Evolutionary conservation across 2,888 invertebrate genomes (phyloP).

Genomic region (Meliscaeva auricollis): DNA sequence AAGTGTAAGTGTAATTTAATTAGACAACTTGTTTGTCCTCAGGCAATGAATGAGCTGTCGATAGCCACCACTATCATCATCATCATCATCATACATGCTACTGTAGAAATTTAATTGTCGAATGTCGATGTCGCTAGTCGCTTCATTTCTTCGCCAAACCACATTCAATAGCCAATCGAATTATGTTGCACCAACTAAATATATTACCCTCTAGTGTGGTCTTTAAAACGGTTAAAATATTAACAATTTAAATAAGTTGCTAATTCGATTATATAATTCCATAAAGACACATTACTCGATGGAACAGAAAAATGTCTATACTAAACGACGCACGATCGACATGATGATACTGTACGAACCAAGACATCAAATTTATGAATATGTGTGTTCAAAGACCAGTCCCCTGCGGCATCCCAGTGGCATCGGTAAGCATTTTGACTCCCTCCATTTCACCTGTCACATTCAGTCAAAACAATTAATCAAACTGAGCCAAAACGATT

Average conservation of each 20-base stretch:
- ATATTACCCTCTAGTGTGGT: constrained; percentile 40
- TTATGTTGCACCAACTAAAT: constrained; percentile 33
- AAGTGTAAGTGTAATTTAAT: constrained; percentile 72
- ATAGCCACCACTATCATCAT: background rate
- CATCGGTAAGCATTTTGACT: constrained; percentile 21
- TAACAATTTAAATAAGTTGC: constrained; percentile 60
- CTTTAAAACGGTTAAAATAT: constrained; percentile 51
- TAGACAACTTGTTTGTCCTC: constrained; percentile 65
- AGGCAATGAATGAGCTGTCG: constrained; percentile 38
- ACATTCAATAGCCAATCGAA: constrained; percentile 49
- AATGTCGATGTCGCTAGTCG: background rate
- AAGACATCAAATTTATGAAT: constrained; percentile 14
- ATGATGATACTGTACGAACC: constrained; percentile 23
- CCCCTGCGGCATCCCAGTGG: constrained; percentile 54
- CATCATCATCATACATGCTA: constrained; percentile 29
- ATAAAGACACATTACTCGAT: constrained; percentile 20
- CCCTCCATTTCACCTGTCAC: constrained; percentile 33
- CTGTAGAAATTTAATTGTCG: constrained; percentile 60
- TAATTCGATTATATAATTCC: constrained; percentile 64
- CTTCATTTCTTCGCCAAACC: background rate
- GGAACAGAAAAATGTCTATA: background rate
- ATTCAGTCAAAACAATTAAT: constrained; percentile 62
- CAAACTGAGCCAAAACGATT: constrained; percentile 65
- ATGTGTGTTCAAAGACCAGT: constrained; percentile 29
- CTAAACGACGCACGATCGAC: constrained; percentile 38